phyloP scores from a whole-genome alignment of 2,797 vertebrate genomes.

The Oryzias sinensis region DNA sequence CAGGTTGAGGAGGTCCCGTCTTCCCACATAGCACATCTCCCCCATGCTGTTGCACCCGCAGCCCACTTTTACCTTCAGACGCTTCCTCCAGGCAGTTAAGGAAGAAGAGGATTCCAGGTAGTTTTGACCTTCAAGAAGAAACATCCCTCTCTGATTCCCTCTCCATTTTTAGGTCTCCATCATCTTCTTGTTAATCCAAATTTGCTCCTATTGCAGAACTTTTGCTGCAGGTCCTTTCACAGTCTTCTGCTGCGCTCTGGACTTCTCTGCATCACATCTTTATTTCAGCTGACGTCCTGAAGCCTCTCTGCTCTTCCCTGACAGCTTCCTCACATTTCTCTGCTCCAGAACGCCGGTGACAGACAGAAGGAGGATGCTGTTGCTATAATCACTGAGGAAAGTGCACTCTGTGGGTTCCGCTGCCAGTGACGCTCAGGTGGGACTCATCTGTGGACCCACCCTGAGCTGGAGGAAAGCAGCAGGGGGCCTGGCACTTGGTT shows the following conservation, averaged over 20 bases:
- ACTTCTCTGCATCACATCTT: not conserved
- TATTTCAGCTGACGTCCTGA: constrained; percentile 10
- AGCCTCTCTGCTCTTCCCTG: constrained; percentile 18
- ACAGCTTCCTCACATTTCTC: constrained; percentile 35
- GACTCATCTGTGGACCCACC: constrained; percentile 71
- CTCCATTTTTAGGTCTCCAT: too few relatives aligned
- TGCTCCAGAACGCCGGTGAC: constrained; percentile 42
- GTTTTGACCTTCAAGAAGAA: too few relatives aligned
- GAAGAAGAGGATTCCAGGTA: not conserved
- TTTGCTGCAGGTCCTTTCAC: constrained; percentile 17
- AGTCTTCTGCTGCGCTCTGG: constrained; percentile 4
- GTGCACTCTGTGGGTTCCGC: constrained; percentile 40
- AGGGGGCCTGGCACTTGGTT: constrained; percentile 59
- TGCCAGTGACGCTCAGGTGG: constrained; percentile 60
- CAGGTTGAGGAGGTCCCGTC: constrained; percentile 68
- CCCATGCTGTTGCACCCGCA: constrained; percentile 66
- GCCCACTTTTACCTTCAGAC: constrained; percentile 37
- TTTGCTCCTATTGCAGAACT: constrained; percentile 4
- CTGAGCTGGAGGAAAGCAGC: constrained; percentile 63
- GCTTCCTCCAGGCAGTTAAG: constrained; percentile 15
- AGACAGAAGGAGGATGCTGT: constrained; percentile 47
- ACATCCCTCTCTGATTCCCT: too few relatives aligned
- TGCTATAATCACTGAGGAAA: constrained; percentile 43
- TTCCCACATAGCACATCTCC: constrained; percentile 70
- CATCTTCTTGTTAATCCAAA: too few relatives aligned